Evolutionary conservation across 2,888 invertebrate genomes (phyloP), one percentile per base, ranked within the genome.

Genomic region (Drosophila birchii): DNA sequence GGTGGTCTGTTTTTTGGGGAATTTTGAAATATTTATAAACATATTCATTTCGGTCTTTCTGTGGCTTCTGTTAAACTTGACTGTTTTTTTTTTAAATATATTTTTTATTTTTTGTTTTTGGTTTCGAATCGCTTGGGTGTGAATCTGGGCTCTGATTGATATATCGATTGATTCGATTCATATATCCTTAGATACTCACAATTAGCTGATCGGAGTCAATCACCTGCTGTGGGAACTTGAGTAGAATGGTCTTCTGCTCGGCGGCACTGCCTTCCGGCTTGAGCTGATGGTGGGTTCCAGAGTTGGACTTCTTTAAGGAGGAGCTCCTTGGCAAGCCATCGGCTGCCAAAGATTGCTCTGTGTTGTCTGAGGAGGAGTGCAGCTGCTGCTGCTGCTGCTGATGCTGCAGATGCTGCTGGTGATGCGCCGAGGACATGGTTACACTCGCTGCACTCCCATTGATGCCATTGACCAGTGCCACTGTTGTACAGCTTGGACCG

Each of bases 291-390:
- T 70, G 58, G 23, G 51, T 5, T 11, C 66, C 38, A 64, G 53
- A 36, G 16, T 23, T n/a, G 23, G 86, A 80, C 47, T 91, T 92
- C 68, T 90, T 92, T 38, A 91, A 76, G 64, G 90, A 92, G 2
- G 90, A 90, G 55, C 70, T 80, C 44, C 92, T 84, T 5, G 11
- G 74, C 53, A 41, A 55, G 23, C 49, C 70, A 38, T 38, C 72
- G 53, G 66, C 63, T 7, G 45, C 18, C 38, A 55, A 41, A 23
- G 92, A 92, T 54, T 91, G 86, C 54, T 92, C 93, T 0, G 93
- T 93, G 69, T 92, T 92, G 55, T 93, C 93, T 5, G 93, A 92
- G 29, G 93, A 93, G 18, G 93, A 92, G 72, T 51, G 62, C 3
- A 45, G 63, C 32, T 39, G 63, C 45, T 63, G 63, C 16, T 44